Base-by-base conservation (phyloP, 2,113 vertebrate genomes). In the Canis aureus region DNA sequence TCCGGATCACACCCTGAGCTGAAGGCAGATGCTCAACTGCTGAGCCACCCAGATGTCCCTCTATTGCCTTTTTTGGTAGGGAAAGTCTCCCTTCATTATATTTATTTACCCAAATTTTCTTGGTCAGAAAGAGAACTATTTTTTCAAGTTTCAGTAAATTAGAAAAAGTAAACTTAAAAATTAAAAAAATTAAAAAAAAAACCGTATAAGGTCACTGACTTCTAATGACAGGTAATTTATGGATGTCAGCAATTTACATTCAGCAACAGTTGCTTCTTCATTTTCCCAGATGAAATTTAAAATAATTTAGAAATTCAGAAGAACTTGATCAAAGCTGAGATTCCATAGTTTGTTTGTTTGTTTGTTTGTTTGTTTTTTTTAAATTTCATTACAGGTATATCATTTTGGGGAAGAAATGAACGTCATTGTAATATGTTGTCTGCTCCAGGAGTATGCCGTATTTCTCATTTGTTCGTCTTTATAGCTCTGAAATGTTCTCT, bases 221-320 rank as follows among this genome's bases (percentile, higher is more conserved):
- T 35, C 67, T 35, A 69, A 69, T 69, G 67, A 35, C 19, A 35
- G 32, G 67, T 69, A 11, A 69, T 35, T 20, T 69, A 69, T 35
- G 32, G 17, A 69, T 69, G 67, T 69, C 32, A 20, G 17, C 17
- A n/a, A 69, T 35, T 69, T 35, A 10, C 35, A 69, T 69, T 69
- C 17, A 69, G 10, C n/a, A 35, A 69, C 8, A 35, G n/a, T 79
- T 53, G 3, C 12, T 59, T 83, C 43, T 90, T 78, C 7, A 15
- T 90, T 79, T 95, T 92, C 35, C 57, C 25, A 23, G 62, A 51
- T 87, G 20, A 87, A 78, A 51, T 35, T 79, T 55, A 83, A 51
- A 67, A 92, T 89, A 80, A 71, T 38, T 88, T 90, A 73, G 86
- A 95, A 90, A 29, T 55, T 92, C 73, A 85, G 53, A 96, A 60